Evolutionary conservation across 2,888 invertebrate genomes (phyloP).

Genomic region (Meteorus cinctellus): DNA sequence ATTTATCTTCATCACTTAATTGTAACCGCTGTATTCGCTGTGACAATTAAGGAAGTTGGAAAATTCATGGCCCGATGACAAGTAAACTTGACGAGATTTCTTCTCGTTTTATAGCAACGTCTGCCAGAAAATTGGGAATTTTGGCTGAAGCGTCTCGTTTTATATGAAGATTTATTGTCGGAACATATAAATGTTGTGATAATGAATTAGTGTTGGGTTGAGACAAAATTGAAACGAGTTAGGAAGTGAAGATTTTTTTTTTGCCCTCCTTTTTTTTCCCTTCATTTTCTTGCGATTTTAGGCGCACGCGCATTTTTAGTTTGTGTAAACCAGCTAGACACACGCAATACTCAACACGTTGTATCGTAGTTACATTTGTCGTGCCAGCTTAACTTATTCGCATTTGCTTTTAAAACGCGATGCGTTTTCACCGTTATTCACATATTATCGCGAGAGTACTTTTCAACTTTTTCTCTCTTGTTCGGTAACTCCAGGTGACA

Average conservation of each 20-base stretch:
- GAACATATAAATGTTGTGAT: not conserved
- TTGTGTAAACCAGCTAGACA: not conserved
- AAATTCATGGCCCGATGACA: conserved; percentile 54
- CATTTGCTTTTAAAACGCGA: conserved; percentile 24
- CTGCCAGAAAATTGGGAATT: conserved; percentile 3
- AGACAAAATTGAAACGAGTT: conserved; percentile 10
- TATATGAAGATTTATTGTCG: conserved; percentile 1
- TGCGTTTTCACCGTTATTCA: not conserved
- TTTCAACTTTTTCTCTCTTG: not conserved
- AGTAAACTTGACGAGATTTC: conserved; percentile 31
- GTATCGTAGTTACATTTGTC: conserved; percentile 11
- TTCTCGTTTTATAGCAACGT: not conserved
- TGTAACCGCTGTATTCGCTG: conserved; percentile 42
- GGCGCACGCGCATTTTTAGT: not conserved
- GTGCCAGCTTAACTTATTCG: conserved; percentile 6
- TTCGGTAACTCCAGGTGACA: not conserved
- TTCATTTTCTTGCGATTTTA: not conserved
- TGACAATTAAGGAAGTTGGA: conserved; percentile 42
- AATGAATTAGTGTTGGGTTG: not conserved
- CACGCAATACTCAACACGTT: not conserved
- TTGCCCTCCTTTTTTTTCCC: not conserved
- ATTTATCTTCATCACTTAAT: conserved; percentile 46
- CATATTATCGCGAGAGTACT: not conserved
- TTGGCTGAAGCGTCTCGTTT: not conserved
- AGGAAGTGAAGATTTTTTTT: not conserved